These are phyloP conservation scores for Marcusenius ussheri DNA, from an alignment of 2,113 vertebrate species.

Conservation along the genomic window DNA sequence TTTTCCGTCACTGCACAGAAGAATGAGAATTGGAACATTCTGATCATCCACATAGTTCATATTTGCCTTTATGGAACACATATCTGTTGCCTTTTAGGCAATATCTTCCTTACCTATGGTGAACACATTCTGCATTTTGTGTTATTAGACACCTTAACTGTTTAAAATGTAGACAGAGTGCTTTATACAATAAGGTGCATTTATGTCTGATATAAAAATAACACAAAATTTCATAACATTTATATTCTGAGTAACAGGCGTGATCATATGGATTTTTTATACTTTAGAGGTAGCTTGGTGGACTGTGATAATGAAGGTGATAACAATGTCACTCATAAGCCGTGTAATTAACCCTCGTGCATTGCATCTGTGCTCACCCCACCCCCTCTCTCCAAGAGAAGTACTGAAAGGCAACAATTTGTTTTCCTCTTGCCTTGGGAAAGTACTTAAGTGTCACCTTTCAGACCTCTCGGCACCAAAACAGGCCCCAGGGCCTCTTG, in stretches of 20 bases:
- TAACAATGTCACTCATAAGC: neutral
- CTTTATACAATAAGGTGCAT: neutral
- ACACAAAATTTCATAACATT: neutral
- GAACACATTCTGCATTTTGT: neutral
- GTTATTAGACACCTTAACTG: neutral
- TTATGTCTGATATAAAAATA: neutral
- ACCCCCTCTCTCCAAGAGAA: neutral
- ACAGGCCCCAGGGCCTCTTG: conserved; percentile 20
- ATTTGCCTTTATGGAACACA: neutral
- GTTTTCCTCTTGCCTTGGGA: conserved; percentile 25
- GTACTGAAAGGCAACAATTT: conserved; percentile 17
- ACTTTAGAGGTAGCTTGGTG: neutral
- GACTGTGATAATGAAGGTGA: neutral
- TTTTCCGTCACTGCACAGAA: neutral
- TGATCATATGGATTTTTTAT: neutral
- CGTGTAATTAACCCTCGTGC: neutral
- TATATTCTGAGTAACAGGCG: neutral
- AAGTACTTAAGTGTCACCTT: conserved; percentile 23
- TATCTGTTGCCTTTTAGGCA: neutral
- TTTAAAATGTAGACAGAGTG: neutral
- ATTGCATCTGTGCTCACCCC: neutral
- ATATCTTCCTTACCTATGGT: neutral
- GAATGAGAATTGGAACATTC: neutral
- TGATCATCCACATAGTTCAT: neutral
- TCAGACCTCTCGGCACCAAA: conserved; percentile 45